These are phyloP conservation scores for Calliopum simillimum DNA, from an alignment of 2,888 invertebrate species.

Conservation along the genomic window DNA sequence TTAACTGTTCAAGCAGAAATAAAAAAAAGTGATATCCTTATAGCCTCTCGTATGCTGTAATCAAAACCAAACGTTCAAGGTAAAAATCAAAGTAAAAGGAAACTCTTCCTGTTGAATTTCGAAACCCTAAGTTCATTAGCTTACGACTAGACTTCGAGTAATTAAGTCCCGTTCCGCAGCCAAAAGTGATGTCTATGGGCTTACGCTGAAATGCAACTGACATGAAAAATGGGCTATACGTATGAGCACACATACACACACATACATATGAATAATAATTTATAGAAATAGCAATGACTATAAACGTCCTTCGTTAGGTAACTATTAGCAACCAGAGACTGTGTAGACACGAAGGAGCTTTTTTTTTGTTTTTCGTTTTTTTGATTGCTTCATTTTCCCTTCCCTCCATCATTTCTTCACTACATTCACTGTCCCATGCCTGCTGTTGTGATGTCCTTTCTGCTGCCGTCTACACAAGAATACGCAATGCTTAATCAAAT, in stretches of 20 bases:
- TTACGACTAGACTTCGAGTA: background rate
- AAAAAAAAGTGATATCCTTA: too few relatives aligned
- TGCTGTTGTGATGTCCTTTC: background rate
- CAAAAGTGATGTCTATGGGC: background rate
- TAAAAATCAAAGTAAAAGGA: constrained; percentile 30
- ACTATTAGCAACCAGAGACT: constrained; percentile 15
- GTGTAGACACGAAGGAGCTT: background rate
- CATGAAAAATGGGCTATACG: background rate
- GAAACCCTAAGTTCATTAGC: constrained; percentile 28
- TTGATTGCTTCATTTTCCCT: background rate
- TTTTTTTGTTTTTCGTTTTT: too few relatives aligned
- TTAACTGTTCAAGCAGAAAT: too few relatives aligned
- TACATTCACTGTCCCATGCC: background rate
- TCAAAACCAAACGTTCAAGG: too few relatives aligned
- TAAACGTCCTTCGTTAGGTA: constrained; percentile 13
- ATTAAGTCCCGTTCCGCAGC: constrained; percentile 4
- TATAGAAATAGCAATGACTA: background rate
- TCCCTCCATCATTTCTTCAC: background rate
- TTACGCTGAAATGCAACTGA: background rate
- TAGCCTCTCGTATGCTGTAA: too few relatives aligned
- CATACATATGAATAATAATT: background rate
- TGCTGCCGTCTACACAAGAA: background rate
- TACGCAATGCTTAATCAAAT: constrained; percentile 13
- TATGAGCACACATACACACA: background rate
- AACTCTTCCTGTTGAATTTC: constrained; percentile 42